Conservation (phyloP, 2,888 invertebrate species). For the Cephonodes hylas region DNA sequence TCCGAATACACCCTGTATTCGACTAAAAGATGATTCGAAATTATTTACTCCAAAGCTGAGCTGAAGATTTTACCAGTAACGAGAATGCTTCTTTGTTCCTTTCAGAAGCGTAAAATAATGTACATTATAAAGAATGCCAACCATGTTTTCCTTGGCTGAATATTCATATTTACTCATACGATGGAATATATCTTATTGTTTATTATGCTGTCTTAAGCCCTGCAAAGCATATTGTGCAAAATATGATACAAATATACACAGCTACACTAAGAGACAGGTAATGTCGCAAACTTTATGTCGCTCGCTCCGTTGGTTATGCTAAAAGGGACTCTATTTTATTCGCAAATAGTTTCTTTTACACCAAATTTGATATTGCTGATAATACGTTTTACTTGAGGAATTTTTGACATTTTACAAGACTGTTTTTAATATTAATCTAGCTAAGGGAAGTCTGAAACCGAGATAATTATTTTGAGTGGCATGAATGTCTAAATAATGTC, state of each 20-base stretch:
- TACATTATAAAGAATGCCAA: too few relatives aligned
- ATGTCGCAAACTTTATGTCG: neutral
- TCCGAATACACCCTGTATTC: too few relatives aligned
- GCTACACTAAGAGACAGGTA: neutral
- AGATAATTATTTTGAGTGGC: too few relatives aligned
- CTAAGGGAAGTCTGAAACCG: too few relatives aligned
- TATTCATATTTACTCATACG: too few relatives aligned
- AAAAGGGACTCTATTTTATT: neutral
- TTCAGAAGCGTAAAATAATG: too few relatives aligned
- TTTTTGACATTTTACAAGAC: neutral
- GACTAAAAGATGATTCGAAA: too few relatives aligned
- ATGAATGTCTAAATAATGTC: too few relatives aligned
- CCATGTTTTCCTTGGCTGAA: too few relatives aligned
- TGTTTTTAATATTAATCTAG: neutral
- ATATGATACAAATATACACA: neutral
- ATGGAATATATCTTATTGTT: neutral
- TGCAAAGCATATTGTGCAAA: neutral
- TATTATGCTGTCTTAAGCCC: neutral
- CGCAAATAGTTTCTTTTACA: neutral
- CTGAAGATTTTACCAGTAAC: too few relatives aligned
- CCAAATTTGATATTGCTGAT: neutral
- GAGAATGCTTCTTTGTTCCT: too few relatives aligned
- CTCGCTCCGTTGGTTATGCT: neutral
- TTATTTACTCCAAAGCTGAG: too few relatives aligned
- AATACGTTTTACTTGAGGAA: neutral